Base-by-base conservation (phyloP, 1,140 invertebrate genomes). In the Neodiprion virginianus region DNA sequence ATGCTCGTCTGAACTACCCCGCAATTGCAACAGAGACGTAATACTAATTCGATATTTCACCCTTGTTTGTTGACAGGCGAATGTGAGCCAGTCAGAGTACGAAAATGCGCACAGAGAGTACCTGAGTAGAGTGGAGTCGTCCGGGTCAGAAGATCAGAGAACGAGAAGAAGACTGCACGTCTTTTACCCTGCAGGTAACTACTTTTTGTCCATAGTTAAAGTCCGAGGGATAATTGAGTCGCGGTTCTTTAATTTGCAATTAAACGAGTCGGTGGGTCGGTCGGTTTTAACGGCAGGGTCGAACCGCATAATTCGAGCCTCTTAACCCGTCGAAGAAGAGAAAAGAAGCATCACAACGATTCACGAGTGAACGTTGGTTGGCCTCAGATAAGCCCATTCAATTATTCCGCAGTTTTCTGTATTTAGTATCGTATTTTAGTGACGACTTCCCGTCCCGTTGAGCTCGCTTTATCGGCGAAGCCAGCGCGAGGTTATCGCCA, bases 61-160 rank as follows among this genome's bases (percentile, higher is more conserved):
- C 76, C 10, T 69, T 69, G 75, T 76, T 78, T 81, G 76, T 76
- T 85, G 76, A 40, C 83, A 89, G 88, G 88, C 88, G 74, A 89
- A 89, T 82, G 83, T 89, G 79, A 89, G 88, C 80, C 87, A 88
- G 79, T 79, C 81, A 23, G 89, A 89, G 79, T 89, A 89, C 82
- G 86, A 88, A 75, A 84, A 87, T 79, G 88, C 88, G 73, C 88
- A 88, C 83, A 81, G 81, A 79, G 88, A 89, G 83, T 89, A 89
- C 84, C 84, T 89, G 82, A 85, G 81, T 72, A 85, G 84, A 81
- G 79, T 89, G 74, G 82, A 84, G 77, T 81, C 77, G 72, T 76
- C 81, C 70, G 75, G 79, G 75, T 78, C 80, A 79, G 80, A 79
- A 67, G 66, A 47, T 69, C 75, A 73, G 17, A 78, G 76, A 77